These are phyloP conservation scores for Sarcophilus harrisii DNA, from an alignment of 2,797 vertebrate genomes.

Conservation along the genomic window DNA sequence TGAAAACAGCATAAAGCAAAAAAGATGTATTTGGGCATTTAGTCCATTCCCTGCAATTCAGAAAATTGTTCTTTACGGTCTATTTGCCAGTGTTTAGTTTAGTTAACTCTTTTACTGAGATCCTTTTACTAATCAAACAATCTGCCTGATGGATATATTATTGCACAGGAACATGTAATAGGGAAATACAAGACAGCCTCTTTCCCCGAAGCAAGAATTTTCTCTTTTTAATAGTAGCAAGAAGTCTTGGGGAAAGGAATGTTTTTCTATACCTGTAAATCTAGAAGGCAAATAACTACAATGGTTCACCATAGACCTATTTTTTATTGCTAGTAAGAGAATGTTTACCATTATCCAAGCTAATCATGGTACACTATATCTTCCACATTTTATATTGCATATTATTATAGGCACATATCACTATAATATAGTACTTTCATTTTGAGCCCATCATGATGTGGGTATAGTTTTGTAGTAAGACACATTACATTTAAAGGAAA, in stretches of 20 bases:
- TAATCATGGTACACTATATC: conserved; percentile 76
- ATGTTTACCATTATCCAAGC: conserved; percentile 75
- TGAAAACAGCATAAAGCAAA: conserved; percentile 38
- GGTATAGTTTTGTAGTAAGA: conserved; percentile 73
- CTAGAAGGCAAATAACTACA: conserved; percentile 75
- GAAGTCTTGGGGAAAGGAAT: conserved; percentile 14
- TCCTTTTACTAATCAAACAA: conserved; percentile 34
- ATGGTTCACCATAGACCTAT: conserved; percentile 64
- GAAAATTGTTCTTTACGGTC: not conserved
- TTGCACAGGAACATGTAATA: not conserved
- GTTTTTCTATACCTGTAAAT: conserved; percentile 59
- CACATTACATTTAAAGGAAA: conserved; percentile 76
- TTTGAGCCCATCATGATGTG: conserved; percentile 78
- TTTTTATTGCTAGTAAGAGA: conserved; percentile 79
- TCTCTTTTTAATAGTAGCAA: conserved; percentile 17
- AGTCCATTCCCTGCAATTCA: not conserved
- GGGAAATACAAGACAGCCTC: conserved; percentile 8
- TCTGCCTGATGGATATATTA: conserved; percentile 14
- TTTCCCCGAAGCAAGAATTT: not conserved
- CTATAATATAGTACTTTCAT: conserved; percentile 84
- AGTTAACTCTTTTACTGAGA: conserved; percentile 18
- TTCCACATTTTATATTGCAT: conserved; percentile 77
- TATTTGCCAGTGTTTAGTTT: not conserved
- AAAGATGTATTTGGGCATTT: conserved; percentile 12
- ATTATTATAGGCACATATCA: conserved; percentile 83